Evolutionary conservation across 2,113 vertebrate genomes (phyloP).

Genomic region (Poeciliopsis prolifica): DNA sequence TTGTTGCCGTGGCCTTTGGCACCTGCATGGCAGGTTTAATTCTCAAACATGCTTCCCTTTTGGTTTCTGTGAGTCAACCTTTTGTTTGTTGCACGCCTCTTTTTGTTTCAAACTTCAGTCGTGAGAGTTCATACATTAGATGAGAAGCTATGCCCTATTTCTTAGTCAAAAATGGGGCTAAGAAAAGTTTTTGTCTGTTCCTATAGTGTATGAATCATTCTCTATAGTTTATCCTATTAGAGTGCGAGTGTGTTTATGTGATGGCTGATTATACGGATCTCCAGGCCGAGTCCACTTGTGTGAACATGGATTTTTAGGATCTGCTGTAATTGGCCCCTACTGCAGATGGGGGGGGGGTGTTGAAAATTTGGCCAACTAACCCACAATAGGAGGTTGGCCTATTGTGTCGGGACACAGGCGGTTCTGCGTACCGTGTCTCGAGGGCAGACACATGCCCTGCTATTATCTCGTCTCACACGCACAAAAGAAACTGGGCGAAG

Average conservation of each 20-base stretch:
- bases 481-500: constrained; percentile 29
- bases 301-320: constrained; percentile 51
- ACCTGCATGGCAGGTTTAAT: constrained; percentile 44
- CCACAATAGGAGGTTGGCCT: constrained; percentile 50
- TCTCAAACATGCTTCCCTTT: constrained; percentile 22
- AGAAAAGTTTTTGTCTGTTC: constrained; percentile 41
- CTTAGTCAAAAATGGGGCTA: constrained; percentile 20
- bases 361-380: constrained; percentile 59
- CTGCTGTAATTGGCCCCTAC: constrained; percentile 76
- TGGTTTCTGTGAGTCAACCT: constrained; percentile 11
- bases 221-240: background rate
- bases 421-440: constrained; percentile 58
- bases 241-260: constrained; percentile 9
- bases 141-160: too few relatives aligned
- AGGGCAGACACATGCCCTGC: constrained; percentile 68
- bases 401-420: constrained; percentile 38
- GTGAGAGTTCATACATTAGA: background rate
- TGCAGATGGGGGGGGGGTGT: constrained; percentile 56
- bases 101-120: constrained; percentile 7
- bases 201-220: constrained; percentile 26
- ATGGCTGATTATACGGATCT: constrained; percentile 39
- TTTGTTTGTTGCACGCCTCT: constrained; percentile 8
- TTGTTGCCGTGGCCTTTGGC: constrained; percentile 60
- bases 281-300: constrained; percentile 25
- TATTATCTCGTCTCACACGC: constrained; percentile 71